These are phyloP conservation scores for Lithophane socia DNA, from an alignment of 2,888 invertebrate species.

Conservation along the genomic window DNA sequence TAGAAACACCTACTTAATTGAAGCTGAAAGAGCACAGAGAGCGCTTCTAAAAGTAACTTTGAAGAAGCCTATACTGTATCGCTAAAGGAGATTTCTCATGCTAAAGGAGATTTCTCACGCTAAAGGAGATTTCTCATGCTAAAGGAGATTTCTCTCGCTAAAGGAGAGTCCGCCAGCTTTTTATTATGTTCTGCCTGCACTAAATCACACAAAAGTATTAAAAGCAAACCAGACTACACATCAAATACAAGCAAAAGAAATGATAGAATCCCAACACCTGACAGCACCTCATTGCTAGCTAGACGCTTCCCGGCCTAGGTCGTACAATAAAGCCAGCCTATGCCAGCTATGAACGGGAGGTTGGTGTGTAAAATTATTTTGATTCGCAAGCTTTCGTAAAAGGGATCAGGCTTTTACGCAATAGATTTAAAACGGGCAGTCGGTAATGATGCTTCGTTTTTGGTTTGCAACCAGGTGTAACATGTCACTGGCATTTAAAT, in stretches of 20 bases:
- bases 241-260: not conserved
- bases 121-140: not conserved
- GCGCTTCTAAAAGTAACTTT: not conserved
- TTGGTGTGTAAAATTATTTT: not conserved
- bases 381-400: not conserved
- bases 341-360: no score
- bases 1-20: not conserved
- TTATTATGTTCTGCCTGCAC: not conserved
- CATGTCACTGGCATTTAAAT: not conserved
- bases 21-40: not conserved
- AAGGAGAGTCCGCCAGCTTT: no score
- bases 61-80: not conserved
- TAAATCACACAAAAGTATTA: not conserved
- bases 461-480: not conserved
- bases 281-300: not conserved
- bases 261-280: not conserved
- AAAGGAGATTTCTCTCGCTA: not conserved
- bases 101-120: not conserved
- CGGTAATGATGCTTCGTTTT: not conserved
- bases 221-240: not conserved
- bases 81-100: not conserved
- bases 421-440: not conserved
- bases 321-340: no score
- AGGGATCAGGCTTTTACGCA: not conserved
- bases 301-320: not conserved